phyloP scores from a whole-genome alignment of 1,140 invertebrate genomes.

The Rhopalosiphum maidis region DNA sequence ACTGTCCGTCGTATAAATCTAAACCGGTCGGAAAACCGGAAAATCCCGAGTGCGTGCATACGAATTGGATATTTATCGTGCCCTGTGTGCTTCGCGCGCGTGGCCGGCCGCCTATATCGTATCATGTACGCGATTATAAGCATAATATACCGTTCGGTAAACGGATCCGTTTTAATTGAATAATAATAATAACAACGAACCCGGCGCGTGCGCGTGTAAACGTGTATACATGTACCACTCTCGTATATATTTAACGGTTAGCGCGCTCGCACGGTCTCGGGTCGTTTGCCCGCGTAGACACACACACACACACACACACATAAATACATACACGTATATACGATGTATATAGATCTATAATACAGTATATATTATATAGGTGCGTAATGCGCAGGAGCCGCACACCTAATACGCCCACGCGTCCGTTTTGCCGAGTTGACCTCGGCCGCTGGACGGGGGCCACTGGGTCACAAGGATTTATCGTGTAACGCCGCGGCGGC shows the following conservation, averaged over 20 bases:
- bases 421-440: constrained; percentile 23
- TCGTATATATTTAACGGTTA: constrained; percentile 20
- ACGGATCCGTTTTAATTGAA: constrained; percentile 37
- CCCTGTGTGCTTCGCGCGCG: not conserved
- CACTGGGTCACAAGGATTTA: constrained; percentile 56
- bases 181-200: not conserved
- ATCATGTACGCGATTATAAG: not conserved
- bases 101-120: not conserved
- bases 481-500: not conserved
- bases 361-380: not conserved
- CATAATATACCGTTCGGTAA: not conserved
- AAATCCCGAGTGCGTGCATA: no score
- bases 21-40: not conserved
- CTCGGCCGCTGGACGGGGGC: constrained; percentile 29
- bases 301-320: not conserved
- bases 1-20: not conserved
- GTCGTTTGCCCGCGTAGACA: not conserved
- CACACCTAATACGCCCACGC: constrained; percentile 23
- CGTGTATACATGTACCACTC: not conserved
- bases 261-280: not conserved
- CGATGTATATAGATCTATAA: not conserved
- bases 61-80: not conserved
- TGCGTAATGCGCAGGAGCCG: constrained; percentile 38
- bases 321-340: not conserved
- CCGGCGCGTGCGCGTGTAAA: not conserved